Evolutionary conservation across 2,797 vertebrate genomes (phyloP).

Genomic region (Morus bassanus): DNA sequence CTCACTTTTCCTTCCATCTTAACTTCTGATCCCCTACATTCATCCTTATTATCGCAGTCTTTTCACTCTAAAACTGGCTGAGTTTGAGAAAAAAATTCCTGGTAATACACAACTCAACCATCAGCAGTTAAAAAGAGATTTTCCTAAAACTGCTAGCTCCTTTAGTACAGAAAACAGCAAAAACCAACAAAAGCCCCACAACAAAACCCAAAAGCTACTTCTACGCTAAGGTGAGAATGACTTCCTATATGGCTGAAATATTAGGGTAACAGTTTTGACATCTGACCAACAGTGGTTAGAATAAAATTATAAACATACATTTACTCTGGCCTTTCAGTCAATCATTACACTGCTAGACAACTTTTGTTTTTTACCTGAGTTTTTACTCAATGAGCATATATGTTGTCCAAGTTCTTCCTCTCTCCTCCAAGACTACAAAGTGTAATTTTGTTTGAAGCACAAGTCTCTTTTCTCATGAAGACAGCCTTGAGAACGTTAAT

Average conservation of each 20-base stretch:
- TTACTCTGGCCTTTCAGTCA: background rate
- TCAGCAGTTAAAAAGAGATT: background rate
- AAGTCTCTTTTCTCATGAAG: background rate
- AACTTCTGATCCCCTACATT: background rate
- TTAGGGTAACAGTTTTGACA: background rate
- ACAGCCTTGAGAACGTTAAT: constrained; percentile 1
- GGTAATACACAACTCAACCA: background rate
- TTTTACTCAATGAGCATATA: background rate
- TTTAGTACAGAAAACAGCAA: background rate
- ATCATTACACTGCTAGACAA: background rate
- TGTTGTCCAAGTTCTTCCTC: constrained; percentile 19
- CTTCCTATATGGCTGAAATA: background rate
- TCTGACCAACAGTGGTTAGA: background rate
- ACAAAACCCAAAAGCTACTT: background rate
- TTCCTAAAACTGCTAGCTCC: background rate
- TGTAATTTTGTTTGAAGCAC: background rate
- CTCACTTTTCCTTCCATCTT: background rate
- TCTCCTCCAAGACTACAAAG: background rate
- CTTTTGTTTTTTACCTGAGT: constrained; percentile 23
- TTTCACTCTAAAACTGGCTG: background rate
- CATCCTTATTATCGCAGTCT: background rate
- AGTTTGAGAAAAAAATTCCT: background rate
- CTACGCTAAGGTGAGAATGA: background rate
- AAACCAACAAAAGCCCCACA: background rate
- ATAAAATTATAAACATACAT: background rate